Conservation (phyloP, 2,113 vertebrate genomes). For the Mixornis gularis region DNA sequence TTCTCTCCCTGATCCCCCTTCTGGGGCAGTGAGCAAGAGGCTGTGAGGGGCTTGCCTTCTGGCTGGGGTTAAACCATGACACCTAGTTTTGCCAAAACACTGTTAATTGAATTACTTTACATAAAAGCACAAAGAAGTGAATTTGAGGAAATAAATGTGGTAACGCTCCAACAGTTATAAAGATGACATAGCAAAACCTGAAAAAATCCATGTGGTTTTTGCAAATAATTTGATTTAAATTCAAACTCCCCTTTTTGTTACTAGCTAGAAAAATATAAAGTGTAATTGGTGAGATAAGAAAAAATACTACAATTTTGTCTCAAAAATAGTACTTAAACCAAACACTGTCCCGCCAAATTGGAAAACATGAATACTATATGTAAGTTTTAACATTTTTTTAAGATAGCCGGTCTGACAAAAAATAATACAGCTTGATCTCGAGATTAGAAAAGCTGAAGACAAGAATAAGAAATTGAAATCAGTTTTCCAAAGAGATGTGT, state of each 20-base stretch:
- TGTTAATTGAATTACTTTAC: background rate
- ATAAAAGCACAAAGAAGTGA: background rate
- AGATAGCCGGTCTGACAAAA: constrained; percentile 35
- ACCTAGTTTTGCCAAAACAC: background rate
- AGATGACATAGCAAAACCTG: background rate
- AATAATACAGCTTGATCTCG: constrained; percentile 53
- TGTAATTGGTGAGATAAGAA: background rate
- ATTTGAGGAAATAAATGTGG: background rate
- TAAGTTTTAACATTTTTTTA: constrained; percentile 41
- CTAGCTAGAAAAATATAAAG: background rate
- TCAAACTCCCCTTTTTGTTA: background rate
- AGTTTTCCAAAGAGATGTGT: constrained; percentile 40
- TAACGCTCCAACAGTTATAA: background rate
- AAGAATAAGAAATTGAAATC: constrained; percentile 38
- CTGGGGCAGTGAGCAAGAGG: fast-evolving
- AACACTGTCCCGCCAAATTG: background rate
- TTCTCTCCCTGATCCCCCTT: background rate
- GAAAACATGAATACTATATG: background rate
- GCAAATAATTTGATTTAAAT: background rate
- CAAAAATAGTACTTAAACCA: background rate
- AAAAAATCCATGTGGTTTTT: background rate
- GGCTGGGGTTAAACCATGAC: background rate
- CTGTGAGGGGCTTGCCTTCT: background rate
- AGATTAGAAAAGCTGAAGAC: constrained; percentile 48
- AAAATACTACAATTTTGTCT: background rate